Percentiles rank a stretch among this genome's conserved stretches.
phyloP scores from a whole-genome alignment of 1,140 invertebrate species.

The Sinella curviseta region DNA sequence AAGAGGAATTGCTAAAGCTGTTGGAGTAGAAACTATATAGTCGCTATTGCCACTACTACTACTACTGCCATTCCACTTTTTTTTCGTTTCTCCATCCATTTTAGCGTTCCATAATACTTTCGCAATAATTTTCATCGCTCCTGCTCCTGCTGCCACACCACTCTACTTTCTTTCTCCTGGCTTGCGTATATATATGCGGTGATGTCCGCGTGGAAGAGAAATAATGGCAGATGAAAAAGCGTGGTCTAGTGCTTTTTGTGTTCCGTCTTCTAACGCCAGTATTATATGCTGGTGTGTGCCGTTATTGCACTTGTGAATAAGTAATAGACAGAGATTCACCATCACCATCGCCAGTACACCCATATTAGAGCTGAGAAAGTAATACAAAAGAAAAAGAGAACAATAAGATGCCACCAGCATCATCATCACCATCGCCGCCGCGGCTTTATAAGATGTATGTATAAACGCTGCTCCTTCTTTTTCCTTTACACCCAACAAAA shows the following conservation, averaged over 20 bases:
- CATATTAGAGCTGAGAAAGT: not conserved
- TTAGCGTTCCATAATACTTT: no score
- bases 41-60: no score
- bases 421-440: not conserved
- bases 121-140: no score
- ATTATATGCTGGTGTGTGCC: not conserved
- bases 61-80: no score
- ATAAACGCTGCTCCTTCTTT: not conserved
- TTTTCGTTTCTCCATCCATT: no score
- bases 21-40: no score
- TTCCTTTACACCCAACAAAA: not conserved
- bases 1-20: no score
- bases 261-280: not conserved
- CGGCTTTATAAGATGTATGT: not conserved
- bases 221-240: not conserved
- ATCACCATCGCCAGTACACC: not conserved
- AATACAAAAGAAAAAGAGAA: not conserved
- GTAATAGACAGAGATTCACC: not conserved
- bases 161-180: no score
- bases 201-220: no score
- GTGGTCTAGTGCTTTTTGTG: not conserved
- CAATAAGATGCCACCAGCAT: not conserved
- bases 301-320: not conserved
- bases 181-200: no score
- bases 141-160: no score